These are phyloP conservation scores for Lepus townsendii DNA, from an alignment of 2,797 vertebrate species.

Conservation along the genomic window DNA sequence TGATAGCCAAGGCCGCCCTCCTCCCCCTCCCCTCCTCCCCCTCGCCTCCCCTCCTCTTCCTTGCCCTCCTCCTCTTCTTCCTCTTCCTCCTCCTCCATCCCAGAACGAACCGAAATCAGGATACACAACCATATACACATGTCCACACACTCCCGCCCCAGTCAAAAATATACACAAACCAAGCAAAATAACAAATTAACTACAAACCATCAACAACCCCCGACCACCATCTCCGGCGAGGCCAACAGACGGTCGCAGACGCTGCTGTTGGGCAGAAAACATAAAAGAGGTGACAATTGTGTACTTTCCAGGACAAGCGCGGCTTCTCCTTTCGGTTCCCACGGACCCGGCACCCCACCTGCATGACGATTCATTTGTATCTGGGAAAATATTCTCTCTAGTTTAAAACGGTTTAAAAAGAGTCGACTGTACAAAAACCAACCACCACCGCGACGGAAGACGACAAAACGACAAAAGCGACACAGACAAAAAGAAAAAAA, in stretches of 20 bases:
- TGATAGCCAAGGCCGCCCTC: conserved; percentile 93
- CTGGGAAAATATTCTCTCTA: conserved; percentile 93
- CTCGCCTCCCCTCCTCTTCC: conserved; percentile 53
- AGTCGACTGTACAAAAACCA: conserved; percentile 77
- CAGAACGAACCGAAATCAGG: conserved; percentile 86
- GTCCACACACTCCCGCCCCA: conserved; percentile 76
- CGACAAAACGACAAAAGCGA: conserved; percentile 84
- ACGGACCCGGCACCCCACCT: conserved; percentile 96
- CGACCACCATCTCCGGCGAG: conserved; percentile 88
- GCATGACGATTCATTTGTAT: conserved; percentile 96
- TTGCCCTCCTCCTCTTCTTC: conserved; percentile 71
- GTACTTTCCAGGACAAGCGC: conserved; percentile 95
- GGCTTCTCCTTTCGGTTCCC: conserved; percentile 96
- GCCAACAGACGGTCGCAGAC: conserved; percentile 89
- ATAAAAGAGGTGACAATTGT: conserved; percentile 88
- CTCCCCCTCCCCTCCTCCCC: conserved; percentile 56
- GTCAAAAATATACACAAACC: conserved; percentile 83
- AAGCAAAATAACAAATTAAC: conserved; percentile 84
- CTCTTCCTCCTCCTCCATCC: conserved; percentile 80
- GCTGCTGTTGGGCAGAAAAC: conserved; percentile 92
- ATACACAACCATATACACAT: conserved; percentile 81
- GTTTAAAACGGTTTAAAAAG: conserved; percentile 83
- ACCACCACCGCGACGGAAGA: conserved; percentile 52
- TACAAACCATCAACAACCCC: conserved; percentile 83
- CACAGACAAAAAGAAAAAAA: conserved; percentile 84